phyloP scores from a whole-genome alignment of 2,888 invertebrate genomes.

The Caenorhabditis angaria region DNA sequence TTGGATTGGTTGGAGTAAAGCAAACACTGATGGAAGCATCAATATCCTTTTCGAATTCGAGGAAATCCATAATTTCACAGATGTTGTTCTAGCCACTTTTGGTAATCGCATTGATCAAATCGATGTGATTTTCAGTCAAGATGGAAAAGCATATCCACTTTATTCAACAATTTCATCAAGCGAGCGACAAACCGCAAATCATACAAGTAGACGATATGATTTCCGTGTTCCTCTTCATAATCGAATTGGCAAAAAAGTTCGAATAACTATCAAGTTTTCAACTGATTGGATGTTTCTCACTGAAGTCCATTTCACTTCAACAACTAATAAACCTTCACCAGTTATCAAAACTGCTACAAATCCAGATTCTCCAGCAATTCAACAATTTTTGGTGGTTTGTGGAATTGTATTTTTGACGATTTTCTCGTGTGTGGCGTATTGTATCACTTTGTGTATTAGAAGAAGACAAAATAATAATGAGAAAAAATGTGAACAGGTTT shows the following conservation, averaged over 20 bases:
- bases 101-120: conserved; percentile 87
- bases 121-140: conserved; percentile 57
- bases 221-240: conserved; percentile 58
- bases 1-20: conserved; percentile 91
- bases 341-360: conserved; percentile 19
- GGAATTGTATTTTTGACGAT: conserved; percentile 32
- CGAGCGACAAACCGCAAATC: conserved; percentile 38
- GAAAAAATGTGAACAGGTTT: conserved; percentile 31
- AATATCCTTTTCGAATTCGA: conserved; percentile 88
- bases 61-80: conserved; percentile 85
- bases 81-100: conserved; percentile 84
- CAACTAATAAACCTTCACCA: conserved; percentile 23
- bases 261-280: conserved; percentile 77
- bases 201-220: conserved; percentile 49
- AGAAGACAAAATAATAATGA: conserved; percentile 18
- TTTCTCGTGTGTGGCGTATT: conserved; percentile 21
- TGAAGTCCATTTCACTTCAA: conserved; percentile 84
- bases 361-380: conserved; percentile 19
- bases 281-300: conserved; percentile 88
- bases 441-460: conserved; percentile 29
- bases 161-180: conserved; percentile 55
- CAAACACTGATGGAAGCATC: conserved; percentile 77
- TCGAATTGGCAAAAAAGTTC: conserved; percentile 49
- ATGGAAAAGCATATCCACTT: conserved; percentile 50
- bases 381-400: conserved; percentile 22